Evolutionary conservation across 2,797 vertebrate genomes (phyloP), one percentile per base, ranked within the genome.

Genomic region (Muraenolepis orangiensis): DNA sequence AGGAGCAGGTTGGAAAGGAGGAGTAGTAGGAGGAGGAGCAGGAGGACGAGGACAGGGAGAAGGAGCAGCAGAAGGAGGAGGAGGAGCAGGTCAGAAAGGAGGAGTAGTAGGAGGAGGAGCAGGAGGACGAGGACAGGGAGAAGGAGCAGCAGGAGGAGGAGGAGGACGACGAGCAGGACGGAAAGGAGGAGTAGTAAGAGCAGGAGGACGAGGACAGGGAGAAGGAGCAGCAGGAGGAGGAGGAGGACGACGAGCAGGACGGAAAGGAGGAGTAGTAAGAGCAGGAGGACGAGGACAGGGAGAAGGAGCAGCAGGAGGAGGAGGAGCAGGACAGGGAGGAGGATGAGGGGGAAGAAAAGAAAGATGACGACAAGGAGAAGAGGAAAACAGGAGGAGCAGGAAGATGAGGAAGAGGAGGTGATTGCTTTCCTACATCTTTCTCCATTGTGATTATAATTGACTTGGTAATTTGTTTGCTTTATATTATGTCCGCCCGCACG

Each of bases 41-140:
- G 16, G 30, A 72, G 75, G 83, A 64, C 74, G 71, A 23, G 12
- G 71, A n/a, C 66, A 46, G 74, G 68, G 18, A 42, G 75, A 32
- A 81, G 69, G 74, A 61, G 68, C 72, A 74, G 73, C 76, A 34
- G 38, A 73, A 75, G 72, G 75, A 80, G 57, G 70, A 75, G 74
- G 20, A 40, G 38, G 40, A 18, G n/a, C n/a, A n/a, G n/a, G n/a
- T n/a, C 3, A 2, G 4, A 6, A 2, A 11, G 10, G 36, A 5
- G 36, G 36, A 38, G 36, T 4, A 38, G 36, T 4, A 38, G 36
- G 36, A 11, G 10, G 36, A 38, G 36, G 6, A 20, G 18, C 3
- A 4, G 36, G 36, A 38, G 36, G 38, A 40, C 0, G 38, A 40
- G 8, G 38, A 12, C 12, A 13, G 3, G 12, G 38, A 40, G 14